Base-by-base conservation (phyloP, 2,113 vertebrate genomes). In the Promerops cafer region DNA sequence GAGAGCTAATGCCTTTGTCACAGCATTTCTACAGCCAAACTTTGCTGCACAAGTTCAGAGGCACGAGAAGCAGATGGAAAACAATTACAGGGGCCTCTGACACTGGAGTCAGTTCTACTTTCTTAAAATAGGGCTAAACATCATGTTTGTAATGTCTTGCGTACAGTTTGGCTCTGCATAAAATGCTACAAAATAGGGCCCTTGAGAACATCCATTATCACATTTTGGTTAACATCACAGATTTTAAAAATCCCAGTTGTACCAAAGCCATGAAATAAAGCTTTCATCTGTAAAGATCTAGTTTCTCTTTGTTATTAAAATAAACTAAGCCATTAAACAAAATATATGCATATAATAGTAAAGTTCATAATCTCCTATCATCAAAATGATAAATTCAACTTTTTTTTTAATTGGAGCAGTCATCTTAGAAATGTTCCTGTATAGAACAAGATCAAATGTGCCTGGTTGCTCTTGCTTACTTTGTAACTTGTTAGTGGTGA, bases 301-400 rank as follows among this genome's bases (percentile, higher is more conserved):
- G 90, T 97, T 98, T 96, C 94, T 92, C 97, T 98, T 98, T 98
- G 96, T 98, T 98, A 98, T 97, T 98, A 98, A 98, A 98, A 97
- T 97, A 98, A 97, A 98, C 96, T 94, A 97, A 98, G 94, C 91
- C 94, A 94, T 98, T 97, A 97, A 97, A 95, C 91, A 97, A 98
- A 97, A 97, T 97, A 97, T 96, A 96, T 97, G 94, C 96, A 88
- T 97, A 68, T 95, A 94, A 96, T 97, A 94, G 91, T 95, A 44
- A 64, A 95, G 91, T 96, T 97, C 91, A 86, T 97, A 26, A 96
- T 96, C 96, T 97, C 17, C 6, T 87, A 90, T 97, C 87, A 96
- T 97, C 97, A 96, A 93, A 97, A 97, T 93, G 68, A 93, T 80
- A 69, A 81, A 96, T 95, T 89, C 12, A 49, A 96, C 87, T 68